phyloP scores from a whole-genome alignment of 2,797 vertebrate species.

The Myotis daubentonii region DNA sequence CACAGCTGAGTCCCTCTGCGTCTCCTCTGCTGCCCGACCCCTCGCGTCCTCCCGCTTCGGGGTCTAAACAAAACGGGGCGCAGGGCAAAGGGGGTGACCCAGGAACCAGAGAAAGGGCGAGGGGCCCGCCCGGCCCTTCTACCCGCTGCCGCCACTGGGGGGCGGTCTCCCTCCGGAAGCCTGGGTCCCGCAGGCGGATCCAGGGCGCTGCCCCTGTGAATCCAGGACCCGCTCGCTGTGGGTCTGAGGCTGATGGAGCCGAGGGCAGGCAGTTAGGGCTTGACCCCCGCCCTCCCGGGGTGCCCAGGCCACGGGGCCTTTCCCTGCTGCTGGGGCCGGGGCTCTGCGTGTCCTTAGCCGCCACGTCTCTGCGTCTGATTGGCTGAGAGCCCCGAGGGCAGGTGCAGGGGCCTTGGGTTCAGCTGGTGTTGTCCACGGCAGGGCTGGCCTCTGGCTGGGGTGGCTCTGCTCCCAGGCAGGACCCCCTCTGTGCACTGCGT shows the following conservation, averaged over 20 bases:
- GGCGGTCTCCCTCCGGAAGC: not conserved
- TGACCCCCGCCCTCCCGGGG: not conserved
- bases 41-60: not conserved
- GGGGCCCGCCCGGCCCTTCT: not conserved
- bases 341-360: not conserved
- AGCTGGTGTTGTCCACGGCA: too few relatives aligned
- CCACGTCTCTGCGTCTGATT: not conserved
- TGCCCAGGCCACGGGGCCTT: not conserved
- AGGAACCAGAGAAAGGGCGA: not conserved
- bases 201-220: not conserved
- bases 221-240: fast-evolving
- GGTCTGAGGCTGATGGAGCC: not conserved
- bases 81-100: not conserved
- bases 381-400: not conserved
- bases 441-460: not conserved
- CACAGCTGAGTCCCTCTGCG: not conserved
- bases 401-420: not conserved
- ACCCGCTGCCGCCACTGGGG: not conserved
- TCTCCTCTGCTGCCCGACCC: not conserved
- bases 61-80: not conserved
- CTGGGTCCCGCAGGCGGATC: fast-evolving
- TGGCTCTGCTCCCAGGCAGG: not conserved
- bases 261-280: not conserved
- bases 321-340: not conserved
- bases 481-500: not conserved